phyloP scores from a whole-genome alignment of 2,113 vertebrate species.

The Stomatorhinus ivindoensis region DNA sequence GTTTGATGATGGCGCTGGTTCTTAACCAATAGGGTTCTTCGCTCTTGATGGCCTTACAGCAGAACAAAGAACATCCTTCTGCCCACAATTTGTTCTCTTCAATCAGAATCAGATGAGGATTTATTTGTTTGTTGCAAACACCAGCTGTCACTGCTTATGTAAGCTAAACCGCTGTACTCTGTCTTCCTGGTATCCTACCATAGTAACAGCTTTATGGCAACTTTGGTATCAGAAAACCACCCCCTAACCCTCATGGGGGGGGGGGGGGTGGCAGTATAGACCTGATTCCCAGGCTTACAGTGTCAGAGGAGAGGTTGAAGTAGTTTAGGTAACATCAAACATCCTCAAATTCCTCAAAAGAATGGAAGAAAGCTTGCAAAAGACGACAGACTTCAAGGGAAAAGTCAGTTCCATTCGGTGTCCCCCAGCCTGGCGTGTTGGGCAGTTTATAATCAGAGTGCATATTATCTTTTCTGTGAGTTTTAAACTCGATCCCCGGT shows the following conservation, averaged over 20 bases:
- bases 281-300: not conserved
- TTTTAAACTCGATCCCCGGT: conserved; percentile 13
- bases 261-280: not conserved
- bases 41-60: not conserved
- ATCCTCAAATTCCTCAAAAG: not conserved
- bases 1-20: not conserved
- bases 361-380: not conserved
- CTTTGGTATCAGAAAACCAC: not conserved
- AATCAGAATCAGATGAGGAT: not conserved
- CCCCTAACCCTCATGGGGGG: not conserved
- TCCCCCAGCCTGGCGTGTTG: not conserved
- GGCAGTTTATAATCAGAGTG: conserved; percentile 15
- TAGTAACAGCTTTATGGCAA: not conserved
- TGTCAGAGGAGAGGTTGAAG: not conserved
- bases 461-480: conserved; percentile 19
- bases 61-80: not conserved
- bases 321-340: not conserved
- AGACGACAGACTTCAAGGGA: not conserved
- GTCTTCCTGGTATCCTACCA: not conserved
- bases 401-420: not conserved
- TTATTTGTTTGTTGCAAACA: not conserved
- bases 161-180: not conserved
- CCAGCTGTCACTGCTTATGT: not conserved
- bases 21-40: not conserved
- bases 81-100: not conserved